A percentile compares a stretch with the other conserved stretches of the same genome.
Evolutionary conservation across 2,888 invertebrate species (phyloP).

Genomic region (Amphimallon solstitiale): DNA sequence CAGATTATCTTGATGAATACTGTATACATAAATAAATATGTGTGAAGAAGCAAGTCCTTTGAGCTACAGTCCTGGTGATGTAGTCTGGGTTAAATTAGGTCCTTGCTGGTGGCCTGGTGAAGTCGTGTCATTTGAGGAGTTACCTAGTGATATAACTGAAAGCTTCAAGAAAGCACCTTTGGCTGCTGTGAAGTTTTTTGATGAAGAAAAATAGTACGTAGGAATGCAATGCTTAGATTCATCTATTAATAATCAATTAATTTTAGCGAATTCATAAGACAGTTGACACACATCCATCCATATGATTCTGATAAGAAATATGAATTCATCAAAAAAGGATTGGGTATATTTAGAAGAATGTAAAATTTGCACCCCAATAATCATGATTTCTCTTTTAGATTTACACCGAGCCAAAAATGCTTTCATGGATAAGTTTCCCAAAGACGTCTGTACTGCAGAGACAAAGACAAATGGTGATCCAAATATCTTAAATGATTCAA

Average conservation of each 20-base stretch:
- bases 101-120: constrained; percentile 89
- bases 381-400: constrained; percentile 57
- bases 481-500: constrained; percentile 73
- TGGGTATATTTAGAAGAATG: constrained; percentile 72
- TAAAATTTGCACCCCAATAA: constrained; percentile 43
- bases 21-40: constrained; percentile 63
- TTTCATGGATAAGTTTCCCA: constrained; percentile 82
- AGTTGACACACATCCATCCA: constrained; percentile 75
- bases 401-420: constrained; percentile 64
- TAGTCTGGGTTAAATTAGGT: constrained; percentile 88
- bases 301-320: constrained; percentile 82
- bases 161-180: constrained; percentile 78
- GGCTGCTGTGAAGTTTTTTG: constrained; percentile 85
- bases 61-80: constrained; percentile 76
- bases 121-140: constrained; percentile 70
- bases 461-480: constrained; percentile 76
- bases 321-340: constrained; percentile 84
- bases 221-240: neutral
- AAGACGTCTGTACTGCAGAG: constrained; percentile 80
- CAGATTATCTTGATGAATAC: constrained; percentile 27
- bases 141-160: constrained; percentile 74
- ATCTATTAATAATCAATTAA: constrained; percentile 38
- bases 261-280: constrained; percentile 84
- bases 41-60: constrained; percentile 77
- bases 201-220: constrained; percentile 85